Base-by-base conservation (phyloP, 2,797 vertebrate species). In the Chiloscyllium punctatum region DNA sequence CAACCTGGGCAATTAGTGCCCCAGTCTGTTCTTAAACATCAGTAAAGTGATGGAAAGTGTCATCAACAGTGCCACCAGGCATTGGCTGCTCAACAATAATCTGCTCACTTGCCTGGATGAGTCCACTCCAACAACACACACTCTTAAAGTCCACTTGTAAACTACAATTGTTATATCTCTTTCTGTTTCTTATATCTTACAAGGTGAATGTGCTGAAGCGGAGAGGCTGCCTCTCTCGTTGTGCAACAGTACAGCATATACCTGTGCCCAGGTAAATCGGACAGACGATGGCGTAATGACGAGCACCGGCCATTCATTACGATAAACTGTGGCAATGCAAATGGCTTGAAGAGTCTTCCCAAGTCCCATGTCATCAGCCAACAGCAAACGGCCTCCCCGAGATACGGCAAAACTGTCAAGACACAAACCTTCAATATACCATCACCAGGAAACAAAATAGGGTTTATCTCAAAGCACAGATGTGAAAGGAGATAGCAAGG, bases 341-440 rank as follows among this genome's bases (percentile, higher is more conserved):
- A 99, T 99, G 11, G 99, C 99, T 97, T 99, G 99, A 95, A 99
- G 97, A 0, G 99, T 99, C 97, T 99, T 99, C 95, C 99, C 99
- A 96, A 99, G 97, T 68, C 99, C 99, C 99, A 99, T 99, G 97
- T 99, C 99, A 96, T 99, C 99, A 0, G 99, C 99, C 37, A 99
- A 97, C 18, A 99, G 99, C 96, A 99, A 97, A 71, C 99, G 99
- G 91, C 99, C 99, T 25, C 98, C 97, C 96, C 97, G 98, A 1
- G 97, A 98, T 96, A 99, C 97, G 0, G 98, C 99, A 95, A 98
- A 99, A 97, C 99, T 99, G 97, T 96, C 96, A 95, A 95, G 82
- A 0, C 62, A 92, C 18, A 92, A 37, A 92, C 18, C 11, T 16
- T 30, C 53, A 88, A 62, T 27, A 8, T 21, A 82, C 27, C n/a